Base-by-base conservation (phyloP, 92 coral and sea anemone species). In the Hydrozoanthus gracilis region DNA sequence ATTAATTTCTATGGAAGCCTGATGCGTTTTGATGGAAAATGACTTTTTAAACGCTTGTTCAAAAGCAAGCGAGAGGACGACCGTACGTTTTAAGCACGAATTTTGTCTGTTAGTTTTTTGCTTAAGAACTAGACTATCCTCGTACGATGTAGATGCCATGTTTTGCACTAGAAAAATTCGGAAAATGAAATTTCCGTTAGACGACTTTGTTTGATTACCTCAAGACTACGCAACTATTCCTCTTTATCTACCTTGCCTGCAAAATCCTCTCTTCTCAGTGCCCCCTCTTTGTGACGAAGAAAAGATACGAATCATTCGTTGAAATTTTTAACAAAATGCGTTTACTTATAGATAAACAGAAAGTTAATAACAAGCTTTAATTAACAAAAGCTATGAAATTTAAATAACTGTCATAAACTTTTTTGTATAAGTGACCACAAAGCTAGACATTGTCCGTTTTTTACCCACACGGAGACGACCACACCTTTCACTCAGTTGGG, bases 1-100 rank as follows among this genome's bases (percentile, higher is more conserved):
- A 80, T 80, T 80, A 80, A 80, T 80, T 80, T 16, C 85, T 65
- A 80, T 64, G 73, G 48, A 65, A 61, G 85, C 85, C 85, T 64
- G 85, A 18, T 80, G 85, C 8, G 66, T 12, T 46, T 65, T 49
- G 48, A 64, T 48, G 73, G 61, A n/a, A 65, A 46, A 11, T 47
- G 56, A 49, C 64, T 80, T 80, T 48, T 67, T 49, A 65, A 80
- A 47, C 14, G 85, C 11, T 80, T 11, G 20, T 10, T 65, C 15
- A 10, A 65, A 20, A 44, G 27, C 16, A 58, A 13, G 60, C 27
- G 15, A 64, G 48, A 35, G 7, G n/a, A 18, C 47, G 8, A 49
- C 11, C 44, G 8, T 27, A n/a, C n/a, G 52, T 4, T 80, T 62
- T 17, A 44, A 62, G 6, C 7, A 66, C 44, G n/a, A 5, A 35